Evolutionary conservation across 2,888 invertebrate genomes (phyloP).

Genomic region (Alcis repandata): DNA sequence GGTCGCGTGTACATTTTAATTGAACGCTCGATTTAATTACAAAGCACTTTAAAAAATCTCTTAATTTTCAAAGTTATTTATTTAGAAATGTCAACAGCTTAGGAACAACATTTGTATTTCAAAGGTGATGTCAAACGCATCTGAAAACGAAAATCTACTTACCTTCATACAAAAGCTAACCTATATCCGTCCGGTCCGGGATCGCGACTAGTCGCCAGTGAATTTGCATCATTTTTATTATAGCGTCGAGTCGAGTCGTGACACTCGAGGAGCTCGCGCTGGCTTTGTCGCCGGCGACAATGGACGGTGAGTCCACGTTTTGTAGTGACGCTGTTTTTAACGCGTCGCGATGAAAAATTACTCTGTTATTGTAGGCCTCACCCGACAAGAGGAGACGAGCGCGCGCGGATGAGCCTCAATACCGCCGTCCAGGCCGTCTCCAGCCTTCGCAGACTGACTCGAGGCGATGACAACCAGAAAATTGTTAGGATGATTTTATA

Average conservation of each 20-base stretch:
- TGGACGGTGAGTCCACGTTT: conserved; percentile 69
- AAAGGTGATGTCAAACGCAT: too few relatives aligned
- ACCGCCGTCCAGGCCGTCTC: neutral
- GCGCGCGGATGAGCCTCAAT: conserved; percentile 4
- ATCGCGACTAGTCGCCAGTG: conserved; percentile 59
- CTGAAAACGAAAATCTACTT: neutral
- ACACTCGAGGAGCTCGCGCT: conserved; percentile 67
- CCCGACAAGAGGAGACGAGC: conserved; percentile 8
- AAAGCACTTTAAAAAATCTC: neutral
- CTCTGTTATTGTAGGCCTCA: conserved; percentile 63
- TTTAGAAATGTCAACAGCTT: neutral
- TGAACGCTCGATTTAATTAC: neutral
- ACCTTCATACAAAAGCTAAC: conserved; percentile 25
- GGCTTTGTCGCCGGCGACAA: conserved; percentile 73
- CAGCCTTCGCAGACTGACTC: conserved; percentile 26
- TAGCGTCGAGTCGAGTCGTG: conserved; percentile 68
- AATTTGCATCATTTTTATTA: conserved; percentile 84
- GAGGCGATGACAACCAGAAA: conserved; percentile 28
- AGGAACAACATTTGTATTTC: too few relatives aligned
- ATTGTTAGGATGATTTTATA: conserved; percentile 23
- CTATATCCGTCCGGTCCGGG: conserved; percentile 10
- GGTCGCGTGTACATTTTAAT: conserved; percentile 5
- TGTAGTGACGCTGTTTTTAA: conserved; percentile 62
- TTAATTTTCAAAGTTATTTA: neutral
- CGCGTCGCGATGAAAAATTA: conserved; percentile 70